These are phyloP conservation scores for Rhaphigaster nebulosa DNA, from an alignment of 2,888 invertebrate genomes.

Conservation along the genomic window DNA sequence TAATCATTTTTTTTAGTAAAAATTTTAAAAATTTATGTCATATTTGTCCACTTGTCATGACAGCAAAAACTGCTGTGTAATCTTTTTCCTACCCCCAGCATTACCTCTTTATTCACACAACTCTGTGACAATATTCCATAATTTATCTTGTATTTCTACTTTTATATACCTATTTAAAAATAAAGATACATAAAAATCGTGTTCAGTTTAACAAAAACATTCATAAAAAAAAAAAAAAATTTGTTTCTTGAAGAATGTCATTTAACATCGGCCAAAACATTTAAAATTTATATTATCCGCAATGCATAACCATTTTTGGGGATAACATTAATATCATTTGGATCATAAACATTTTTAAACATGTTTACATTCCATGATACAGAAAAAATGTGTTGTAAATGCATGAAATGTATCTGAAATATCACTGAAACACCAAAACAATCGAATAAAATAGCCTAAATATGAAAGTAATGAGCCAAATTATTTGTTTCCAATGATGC, in stretches of 20 bases:
- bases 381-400: not conserved
- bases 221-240: no score
- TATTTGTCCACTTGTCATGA: not conserved
- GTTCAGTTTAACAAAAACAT: no score
- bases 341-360: not conserved
- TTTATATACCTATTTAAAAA: no score
- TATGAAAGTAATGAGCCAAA: not conserved
- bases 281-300: no score
- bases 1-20: not conserved
- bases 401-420: not conserved
- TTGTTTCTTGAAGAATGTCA: no score
- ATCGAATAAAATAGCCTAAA: not conserved
- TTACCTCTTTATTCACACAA: not conserved
- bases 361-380: not conserved
- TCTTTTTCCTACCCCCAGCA: not conserved
- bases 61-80: not conserved
- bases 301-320: not conserved
- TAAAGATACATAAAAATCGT: no score
- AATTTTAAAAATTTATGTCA: not conserved
- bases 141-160: no score
- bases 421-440: no score
- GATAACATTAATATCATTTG: not conserved
- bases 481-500: not conserved
- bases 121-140: no score
- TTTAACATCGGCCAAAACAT: no score